Evolutionary conservation across 2,888 invertebrate genomes (phyloP).

Genomic region (Liodrosophila aerea): DNA sequence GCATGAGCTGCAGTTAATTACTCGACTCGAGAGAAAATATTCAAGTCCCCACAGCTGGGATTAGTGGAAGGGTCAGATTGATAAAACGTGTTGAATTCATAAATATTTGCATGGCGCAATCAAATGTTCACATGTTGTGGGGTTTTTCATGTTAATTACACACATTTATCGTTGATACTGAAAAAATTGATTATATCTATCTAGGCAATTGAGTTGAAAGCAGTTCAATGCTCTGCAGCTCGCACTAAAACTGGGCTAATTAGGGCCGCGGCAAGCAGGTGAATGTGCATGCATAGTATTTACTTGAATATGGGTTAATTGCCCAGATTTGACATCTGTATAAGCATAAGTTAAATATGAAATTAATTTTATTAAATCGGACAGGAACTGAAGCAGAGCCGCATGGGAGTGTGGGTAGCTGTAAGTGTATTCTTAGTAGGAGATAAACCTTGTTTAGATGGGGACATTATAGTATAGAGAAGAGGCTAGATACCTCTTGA

Average conservation of each 20-base stretch:
- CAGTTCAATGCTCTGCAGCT: not conserved
- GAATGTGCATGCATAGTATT: no score
- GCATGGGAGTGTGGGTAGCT: no score
- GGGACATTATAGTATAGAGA: no score
- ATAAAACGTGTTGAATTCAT: constrained; percentile 18
- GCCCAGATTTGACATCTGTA: no score
- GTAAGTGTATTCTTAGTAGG: no score
- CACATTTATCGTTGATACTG: constrained; percentile 18
- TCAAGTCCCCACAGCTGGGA: not conserved
- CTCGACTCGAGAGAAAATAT: not conserved
- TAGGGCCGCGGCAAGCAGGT: not conserved
- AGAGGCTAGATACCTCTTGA: no score
- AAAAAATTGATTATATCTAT: constrained; percentile 35
- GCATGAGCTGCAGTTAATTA: constrained; percentile 13
- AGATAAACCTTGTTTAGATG: no score
- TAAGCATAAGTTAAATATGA: no score
- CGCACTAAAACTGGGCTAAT: not conserved
- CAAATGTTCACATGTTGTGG: constrained; percentile 11
- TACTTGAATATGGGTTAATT: no score
- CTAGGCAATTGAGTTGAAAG: constrained; percentile 22
- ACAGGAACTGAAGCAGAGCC: no score
- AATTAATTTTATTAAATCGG: no score
- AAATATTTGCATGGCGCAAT: constrained; percentile 7
- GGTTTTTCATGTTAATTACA: constrained; percentile 38
- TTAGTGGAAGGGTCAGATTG: not conserved